Evolutionary conservation across 2,797 vertebrate genomes (phyloP).

Genomic region (Thripadectes ignobilis): DNA sequence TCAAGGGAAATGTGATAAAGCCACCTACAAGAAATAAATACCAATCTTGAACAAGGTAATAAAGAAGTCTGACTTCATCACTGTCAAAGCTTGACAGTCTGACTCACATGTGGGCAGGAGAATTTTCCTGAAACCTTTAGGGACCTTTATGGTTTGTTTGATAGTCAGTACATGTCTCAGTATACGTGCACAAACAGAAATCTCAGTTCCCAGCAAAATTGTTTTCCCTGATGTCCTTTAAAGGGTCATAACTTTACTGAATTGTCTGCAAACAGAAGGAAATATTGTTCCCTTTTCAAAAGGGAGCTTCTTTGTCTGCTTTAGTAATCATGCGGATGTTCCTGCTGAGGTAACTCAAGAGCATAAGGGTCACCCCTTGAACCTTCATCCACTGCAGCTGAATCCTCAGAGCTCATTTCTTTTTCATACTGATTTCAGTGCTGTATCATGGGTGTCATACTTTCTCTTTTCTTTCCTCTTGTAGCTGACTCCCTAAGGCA

Average conservation of each 20-base stretch:
- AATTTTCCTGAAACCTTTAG: background rate
- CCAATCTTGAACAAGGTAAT: background rate
- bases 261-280: background rate
- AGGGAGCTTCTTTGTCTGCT: background rate
- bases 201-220: background rate
- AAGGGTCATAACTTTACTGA: background rate
- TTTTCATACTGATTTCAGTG: background rate
- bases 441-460: background rate
- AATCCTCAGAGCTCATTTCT: background rate
- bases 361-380: background rate
- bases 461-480: background rate
- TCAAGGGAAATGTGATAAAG: conserved; percentile 17
- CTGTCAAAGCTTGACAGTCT: background rate
- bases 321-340: background rate
- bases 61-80: background rate
- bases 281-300: background rate
- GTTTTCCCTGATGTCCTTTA: background rate
- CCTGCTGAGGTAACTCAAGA: background rate
- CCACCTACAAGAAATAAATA: background rate
- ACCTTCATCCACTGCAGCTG: background rate
- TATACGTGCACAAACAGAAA: background rate
- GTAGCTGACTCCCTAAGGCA: background rate
- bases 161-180: background rate
- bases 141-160: background rate
- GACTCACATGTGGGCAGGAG: background rate